phyloP scores from a whole-genome alignment of 2,888 invertebrate species.

The Eugnorisma glareosa region DNA sequence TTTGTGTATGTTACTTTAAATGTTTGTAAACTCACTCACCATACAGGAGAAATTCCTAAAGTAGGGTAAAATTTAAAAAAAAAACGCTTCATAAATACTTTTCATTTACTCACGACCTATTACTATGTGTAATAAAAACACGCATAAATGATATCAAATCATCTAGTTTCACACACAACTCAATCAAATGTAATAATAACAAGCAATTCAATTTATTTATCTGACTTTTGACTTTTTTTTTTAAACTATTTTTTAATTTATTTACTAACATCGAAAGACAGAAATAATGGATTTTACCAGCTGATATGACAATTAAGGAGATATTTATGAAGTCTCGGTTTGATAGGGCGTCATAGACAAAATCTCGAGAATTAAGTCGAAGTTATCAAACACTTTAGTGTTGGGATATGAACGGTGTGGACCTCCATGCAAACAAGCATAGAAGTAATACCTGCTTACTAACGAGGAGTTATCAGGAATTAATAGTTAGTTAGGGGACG shows the following conservation, averaged over 20 bases:
- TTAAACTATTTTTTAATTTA: too few relatives aligned
- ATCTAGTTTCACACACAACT: conserved; percentile 14
- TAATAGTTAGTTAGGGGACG: too few relatives aligned
- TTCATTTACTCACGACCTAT: neutral
- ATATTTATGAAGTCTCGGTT: neutral
- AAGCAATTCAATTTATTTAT: conserved; percentile 38
- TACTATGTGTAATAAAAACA: neutral
- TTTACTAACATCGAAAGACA: neutral
- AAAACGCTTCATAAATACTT: too few relatives aligned
- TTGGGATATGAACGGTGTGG: neutral
- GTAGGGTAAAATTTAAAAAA: too few relatives aligned
- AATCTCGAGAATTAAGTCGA: too few relatives aligned
- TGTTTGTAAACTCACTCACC: too few relatives aligned
- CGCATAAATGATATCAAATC: neutral
- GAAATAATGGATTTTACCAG: conserved; percentile 20
- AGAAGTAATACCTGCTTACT: neutral
- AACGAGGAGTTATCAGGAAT: neutral
- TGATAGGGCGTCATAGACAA: neutral
- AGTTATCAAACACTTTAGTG: neutral
- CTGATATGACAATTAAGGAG: neutral
- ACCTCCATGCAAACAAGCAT: neutral
- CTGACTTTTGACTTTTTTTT: too few relatives aligned
- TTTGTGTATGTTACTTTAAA: too few relatives aligned
- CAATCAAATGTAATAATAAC: conserved; percentile 31
- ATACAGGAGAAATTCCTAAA: too few relatives aligned